Conservation (phyloP, 1,140 invertebrate genomes). For the Cataglyphis hispanica region DNA sequence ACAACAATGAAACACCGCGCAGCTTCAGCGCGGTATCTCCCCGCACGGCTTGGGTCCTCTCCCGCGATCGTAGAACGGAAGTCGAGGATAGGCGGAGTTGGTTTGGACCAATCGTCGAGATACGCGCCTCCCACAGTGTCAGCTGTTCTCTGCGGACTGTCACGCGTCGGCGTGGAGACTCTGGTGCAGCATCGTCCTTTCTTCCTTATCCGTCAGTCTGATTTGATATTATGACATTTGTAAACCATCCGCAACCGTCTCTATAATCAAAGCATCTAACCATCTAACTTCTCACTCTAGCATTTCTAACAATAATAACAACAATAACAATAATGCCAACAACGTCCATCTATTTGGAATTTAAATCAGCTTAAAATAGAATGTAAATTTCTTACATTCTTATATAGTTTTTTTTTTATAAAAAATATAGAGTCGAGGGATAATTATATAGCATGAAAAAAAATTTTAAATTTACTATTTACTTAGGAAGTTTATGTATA, state of each 20-base stretch:
- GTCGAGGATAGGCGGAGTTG: conserved; percentile 84
- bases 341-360: conserved; percentile 83
- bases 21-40: conserved; percentile 53
- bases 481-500: not conserved
- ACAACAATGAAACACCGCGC: conserved; percentile 2
- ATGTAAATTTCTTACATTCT: conserved; percentile 78
- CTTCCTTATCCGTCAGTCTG: not conserved
- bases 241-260: conserved; percentile 84
- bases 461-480: not conserved
- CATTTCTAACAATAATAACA: conserved; percentile 78
- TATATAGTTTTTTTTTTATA: not conserved
- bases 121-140: conserved; percentile 83
- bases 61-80: conserved; percentile 75
- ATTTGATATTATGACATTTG: not conserved
- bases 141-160: conserved; percentile 77
- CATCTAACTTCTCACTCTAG: conserved; percentile 80
- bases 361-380: conserved; percentile 84
- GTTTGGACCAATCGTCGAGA: conserved; percentile 82
- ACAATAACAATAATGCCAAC: conserved; percentile 83
- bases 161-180: conserved; percentile 6
- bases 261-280: conserved; percentile 82
- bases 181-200: conserved; percentile 9
- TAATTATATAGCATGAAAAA: not conserved
- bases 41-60: conserved; percentile 47
- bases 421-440: not conserved